Base-by-base conservation (phyloP, 2,797 vertebrate genomes). In the Sebastes reedi region DNA sequence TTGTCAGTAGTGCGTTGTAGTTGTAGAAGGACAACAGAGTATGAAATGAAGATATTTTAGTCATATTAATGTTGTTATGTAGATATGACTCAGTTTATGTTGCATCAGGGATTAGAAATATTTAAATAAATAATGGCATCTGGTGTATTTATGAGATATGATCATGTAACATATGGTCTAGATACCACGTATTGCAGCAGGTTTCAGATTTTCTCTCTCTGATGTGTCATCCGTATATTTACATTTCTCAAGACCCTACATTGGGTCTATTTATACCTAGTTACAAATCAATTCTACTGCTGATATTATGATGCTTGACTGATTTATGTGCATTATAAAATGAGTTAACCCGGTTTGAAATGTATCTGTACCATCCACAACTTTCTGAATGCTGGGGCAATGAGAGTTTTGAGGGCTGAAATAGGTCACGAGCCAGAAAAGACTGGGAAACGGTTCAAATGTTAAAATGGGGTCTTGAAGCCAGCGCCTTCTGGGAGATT, bases 351-450 rank as follows among this genome's bases (percentile, higher is more conserved):
- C 30, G 3, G 12, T 39, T 34, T 67, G 2, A 59, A 54, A 30
- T 20, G 36, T 56, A 9, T 67, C 25, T 34, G 10, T 30, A 13
- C 2, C 2, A 39, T 10, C 22, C 9, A 14, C n/a, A 75, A n/a
- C 4, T 18, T 22, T 22, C 2, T 71, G 62, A 18, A 58, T 77
- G 27, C 58, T 46, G 50, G 6, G 22, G n/a, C 11, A 81, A 68
- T 42, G 30, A 76, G 4, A 65, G 56, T 75, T 71, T 66, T 20
- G 25, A 39, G 32, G 34, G 64, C 2, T 29, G 65, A 61, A 68
- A 87, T 13, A 75, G 73, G 79, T 80, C 71, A 76, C 1, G 34
- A 83, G 42, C 59, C 69, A 66, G 50, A 69, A 25, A 66, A 56
- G 29, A 20, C 58, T 82, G 55, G 58, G 64, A 83, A 82, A 52